Conservation (phyloP, 92 coral and sea anemone genomes). For the Palythoa grandis region DNA sequence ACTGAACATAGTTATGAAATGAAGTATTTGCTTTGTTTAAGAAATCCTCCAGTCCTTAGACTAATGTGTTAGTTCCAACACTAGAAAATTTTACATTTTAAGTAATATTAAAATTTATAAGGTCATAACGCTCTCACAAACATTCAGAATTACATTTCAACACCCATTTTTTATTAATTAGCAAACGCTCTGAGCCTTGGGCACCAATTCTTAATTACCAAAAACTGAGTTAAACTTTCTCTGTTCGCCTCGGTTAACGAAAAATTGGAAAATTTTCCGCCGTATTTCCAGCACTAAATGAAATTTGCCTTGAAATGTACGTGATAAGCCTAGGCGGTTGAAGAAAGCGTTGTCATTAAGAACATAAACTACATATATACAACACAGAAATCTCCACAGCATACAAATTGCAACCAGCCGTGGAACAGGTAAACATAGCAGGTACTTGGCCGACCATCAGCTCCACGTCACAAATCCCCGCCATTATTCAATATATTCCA, state of each 20-base stretch:
- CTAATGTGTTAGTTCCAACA: neutral
- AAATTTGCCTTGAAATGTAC: neutral
- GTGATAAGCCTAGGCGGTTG: neutral
- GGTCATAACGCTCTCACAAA: neutral
- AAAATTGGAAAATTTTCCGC: neutral
- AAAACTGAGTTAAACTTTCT: neutral
- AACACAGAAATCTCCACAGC: neutral
- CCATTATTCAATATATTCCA: too few relatives aligned
- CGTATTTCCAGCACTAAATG: neutral
- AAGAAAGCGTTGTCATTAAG: neutral
- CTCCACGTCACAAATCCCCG: neutral
- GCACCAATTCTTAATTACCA: too few relatives aligned
- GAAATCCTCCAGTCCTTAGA: neutral
- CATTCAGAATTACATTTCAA: neutral
- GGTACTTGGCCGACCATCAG: constrained; percentile 3
- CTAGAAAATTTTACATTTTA: neutral
- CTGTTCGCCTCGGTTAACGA: too few relatives aligned
- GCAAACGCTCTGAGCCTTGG: neutral
- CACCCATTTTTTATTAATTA: constrained; percentile 37
- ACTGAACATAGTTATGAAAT: neutral
- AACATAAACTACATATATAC: neutral
- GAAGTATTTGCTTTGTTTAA: neutral
- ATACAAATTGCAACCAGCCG: neutral
- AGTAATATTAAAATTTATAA: neutral
- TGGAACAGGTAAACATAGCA: neutral